Conservation (phyloP, 1,140 invertebrate species). For the Limonius californicus region DNA sequence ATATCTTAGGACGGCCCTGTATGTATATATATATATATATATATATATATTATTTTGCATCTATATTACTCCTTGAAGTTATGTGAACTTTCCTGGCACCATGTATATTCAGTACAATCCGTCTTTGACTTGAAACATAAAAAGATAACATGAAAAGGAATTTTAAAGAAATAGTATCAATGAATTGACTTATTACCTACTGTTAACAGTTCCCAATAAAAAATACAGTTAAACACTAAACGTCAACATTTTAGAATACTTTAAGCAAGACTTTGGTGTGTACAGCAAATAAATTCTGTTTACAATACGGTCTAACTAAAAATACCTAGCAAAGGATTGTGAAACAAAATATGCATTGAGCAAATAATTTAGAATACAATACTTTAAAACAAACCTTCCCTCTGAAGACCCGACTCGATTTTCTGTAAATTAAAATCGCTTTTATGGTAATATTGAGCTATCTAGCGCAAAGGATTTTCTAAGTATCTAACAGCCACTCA, state of each 20-base stretch:
- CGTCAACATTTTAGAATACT: no score
- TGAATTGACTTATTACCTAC: neutral
- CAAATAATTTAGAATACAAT: slow-evolving; percentile 12
- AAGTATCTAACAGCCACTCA: neutral
- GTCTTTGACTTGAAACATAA: no score
- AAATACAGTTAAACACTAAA: neutral
- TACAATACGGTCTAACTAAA: neutral
- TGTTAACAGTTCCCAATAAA: neutral
- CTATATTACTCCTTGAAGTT: no score
- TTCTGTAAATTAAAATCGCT: slow-evolving; percentile 43
- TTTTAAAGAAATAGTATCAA: neutral
- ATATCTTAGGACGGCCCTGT: no score
- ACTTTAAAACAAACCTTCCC: slow-evolving; percentile 45
- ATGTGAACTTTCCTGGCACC: no score
- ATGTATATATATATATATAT: no score
- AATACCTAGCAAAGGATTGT: neutral
- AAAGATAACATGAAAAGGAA: no score
- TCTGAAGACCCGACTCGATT: slow-evolving; percentile 42
- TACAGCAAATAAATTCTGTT: no score
- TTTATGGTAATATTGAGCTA: neutral
- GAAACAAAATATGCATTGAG: slow-evolving; percentile 8
- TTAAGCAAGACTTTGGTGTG: no score
- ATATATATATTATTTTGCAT: no score
- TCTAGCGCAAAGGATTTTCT: neutral
- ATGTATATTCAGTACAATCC: no score